Base-by-base conservation (phyloP, 1,140 invertebrate species). In the Tenebrio molitor region DNA sequence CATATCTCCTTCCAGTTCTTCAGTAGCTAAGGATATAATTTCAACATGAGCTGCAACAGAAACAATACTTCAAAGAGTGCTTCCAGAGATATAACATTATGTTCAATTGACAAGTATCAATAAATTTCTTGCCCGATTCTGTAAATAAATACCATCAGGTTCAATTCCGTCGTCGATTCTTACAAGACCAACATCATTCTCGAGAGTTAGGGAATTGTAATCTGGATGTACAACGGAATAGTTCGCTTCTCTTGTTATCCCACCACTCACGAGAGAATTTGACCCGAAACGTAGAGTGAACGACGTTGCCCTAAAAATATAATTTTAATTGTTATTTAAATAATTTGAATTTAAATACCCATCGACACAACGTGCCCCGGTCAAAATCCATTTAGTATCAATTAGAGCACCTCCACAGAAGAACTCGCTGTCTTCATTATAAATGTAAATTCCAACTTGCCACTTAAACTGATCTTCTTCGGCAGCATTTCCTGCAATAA, bases 331-430 rank as follows among this genome's bases (percentile, higher is more conserved):
- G 3, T 4, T 2, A 29, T 53, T 14, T 53, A 5, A 53, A 3
- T 39, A 39, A 39, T 7, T 39, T 39, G 5, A 12, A 39, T 7
- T n/a, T 39, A 14, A 4, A 14, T 53, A 53, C 17, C 15, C 6
- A 29, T 29, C 5, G 12, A 12, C 12, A 12, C 36, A 39, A 39
- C 12, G 36, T 7, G 5, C 36, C 5, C 5, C 6, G 2, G 36
- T 53, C 46, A 53, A 29, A 10, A 53, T 15, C 46, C 46, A 53
- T 10, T 23, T 21, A 10, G 8, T 7, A 10, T 10, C 4, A 14
- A 53, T 53, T 10, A 53, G 12, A 29, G 46, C 17, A 14, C 46
- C 46, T 8, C 46, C 46, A n/a, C 46, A 53, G 46, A 46, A 46
- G 42, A 5, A n/a, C n/a, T n/a, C n/a, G n/a, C n/a, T n/a, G n/a